phyloP scores from a whole-genome alignment of 2,888 invertebrate genomes.

The Melipona bicolor region DNA sequence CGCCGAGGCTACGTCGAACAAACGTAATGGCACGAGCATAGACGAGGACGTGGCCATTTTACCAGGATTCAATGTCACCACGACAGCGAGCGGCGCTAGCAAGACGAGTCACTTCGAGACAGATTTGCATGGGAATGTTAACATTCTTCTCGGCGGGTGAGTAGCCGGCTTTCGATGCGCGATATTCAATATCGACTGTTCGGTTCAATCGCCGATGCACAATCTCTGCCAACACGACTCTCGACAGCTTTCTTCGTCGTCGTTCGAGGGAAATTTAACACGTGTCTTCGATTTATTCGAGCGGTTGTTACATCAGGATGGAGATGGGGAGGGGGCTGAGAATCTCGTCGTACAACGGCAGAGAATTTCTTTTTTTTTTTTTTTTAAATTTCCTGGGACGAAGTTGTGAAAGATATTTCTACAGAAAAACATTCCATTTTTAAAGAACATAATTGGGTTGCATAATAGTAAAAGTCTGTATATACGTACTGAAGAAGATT shows the following conservation, averaged over 20 bases:
- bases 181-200: background rate
- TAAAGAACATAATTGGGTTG: too few species aligned
- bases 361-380: background rate
- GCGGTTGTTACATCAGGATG: too few species aligned
- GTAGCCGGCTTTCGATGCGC: conserved; percentile 72
- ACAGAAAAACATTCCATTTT: background rate
- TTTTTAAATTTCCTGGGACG: background rate
- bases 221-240: background rate
- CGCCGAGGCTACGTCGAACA: conserved; percentile 61
- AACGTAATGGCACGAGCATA: conserved; percentile 44
- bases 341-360: background rate
- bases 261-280: background rate
- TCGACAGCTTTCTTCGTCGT: background rate
- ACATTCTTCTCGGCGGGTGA: conserved; percentile 92
- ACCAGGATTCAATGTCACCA: conserved; percentile 61
- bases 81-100: conserved; percentile 53
- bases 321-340: too few species aligned
- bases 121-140: conserved; percentile 87
- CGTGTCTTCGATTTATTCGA: background rate
- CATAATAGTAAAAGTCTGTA: too few species aligned
- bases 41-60: conserved; percentile 66
- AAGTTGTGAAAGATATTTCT: background rate
- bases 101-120: conserved; percentile 75
- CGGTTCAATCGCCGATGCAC: background rate
- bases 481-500: too few species aligned